Percentiles rank a stretch among this genome's conserved stretches.
Evolutionary conservation across 2,113 vertebrate species (phyloP).

Genomic region (Cololabis saira): DNA sequence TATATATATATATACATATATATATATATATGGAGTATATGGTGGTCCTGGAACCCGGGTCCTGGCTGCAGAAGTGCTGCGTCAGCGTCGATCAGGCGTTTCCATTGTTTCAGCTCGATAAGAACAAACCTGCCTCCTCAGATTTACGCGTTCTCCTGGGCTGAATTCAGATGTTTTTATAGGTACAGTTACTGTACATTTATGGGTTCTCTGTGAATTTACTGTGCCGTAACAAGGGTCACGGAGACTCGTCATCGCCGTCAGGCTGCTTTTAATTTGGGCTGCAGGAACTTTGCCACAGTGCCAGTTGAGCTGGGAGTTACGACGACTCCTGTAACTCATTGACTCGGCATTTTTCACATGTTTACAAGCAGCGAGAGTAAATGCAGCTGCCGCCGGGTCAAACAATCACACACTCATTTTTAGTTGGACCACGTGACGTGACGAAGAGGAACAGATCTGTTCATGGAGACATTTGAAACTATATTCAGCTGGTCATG

Average conservation of each 20-base stretch:
- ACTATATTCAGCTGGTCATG: too few relatives aligned
- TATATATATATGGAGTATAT: too few relatives aligned
- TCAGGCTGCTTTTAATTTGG: not conserved
- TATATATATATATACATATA: too few relatives aligned
- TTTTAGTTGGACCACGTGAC: too few relatives aligned
- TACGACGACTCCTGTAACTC: not conserved
- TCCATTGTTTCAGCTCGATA: too few relatives aligned
- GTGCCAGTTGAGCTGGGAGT: not conserved
- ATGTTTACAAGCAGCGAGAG: not conserved
- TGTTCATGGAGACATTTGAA: too few relatives aligned
- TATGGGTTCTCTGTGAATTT: not conserved
- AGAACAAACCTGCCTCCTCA: too few relatives aligned
- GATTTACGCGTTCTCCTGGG: too few relatives aligned
- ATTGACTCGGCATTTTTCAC: conserved; percentile 5
- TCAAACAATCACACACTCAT: too few relatives aligned
- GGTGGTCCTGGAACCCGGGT: too few relatives aligned
- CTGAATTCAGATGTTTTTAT: not conserved
- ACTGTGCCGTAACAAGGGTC: not conserved
- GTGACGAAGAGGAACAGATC: too few relatives aligned
- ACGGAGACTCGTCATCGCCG: not conserved
- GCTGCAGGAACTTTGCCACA: conserved; percentile 22
- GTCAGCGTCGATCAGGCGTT: not conserved
- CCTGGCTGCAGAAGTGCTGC: not conserved
- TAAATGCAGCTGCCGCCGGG: not conserved
- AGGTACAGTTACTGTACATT: not conserved